These are phyloP conservation scores for Tridacna gigas DNA, from an alignment of 2,888 invertebrate genomes.

Conservation along the genomic window DNA sequence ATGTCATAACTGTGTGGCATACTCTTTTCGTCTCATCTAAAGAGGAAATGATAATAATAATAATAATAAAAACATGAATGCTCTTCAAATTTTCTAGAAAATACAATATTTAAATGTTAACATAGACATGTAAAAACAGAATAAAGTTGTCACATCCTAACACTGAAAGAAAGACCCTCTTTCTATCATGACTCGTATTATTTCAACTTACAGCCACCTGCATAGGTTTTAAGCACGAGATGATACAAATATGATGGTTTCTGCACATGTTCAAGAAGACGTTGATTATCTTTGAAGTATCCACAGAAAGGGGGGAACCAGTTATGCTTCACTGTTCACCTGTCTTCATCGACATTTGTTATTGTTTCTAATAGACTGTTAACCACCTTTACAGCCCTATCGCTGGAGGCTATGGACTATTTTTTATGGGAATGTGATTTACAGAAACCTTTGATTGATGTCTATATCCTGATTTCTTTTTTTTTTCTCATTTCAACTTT, in stretches of 20 bases:
- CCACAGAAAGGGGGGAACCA: not conserved
- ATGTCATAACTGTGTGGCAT: too few relatives aligned
- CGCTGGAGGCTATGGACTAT: not conserved
- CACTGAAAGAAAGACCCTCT: not conserved
- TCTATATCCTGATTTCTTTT: too few relatives aligned
- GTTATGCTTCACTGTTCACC: slow-evolving; percentile 18
- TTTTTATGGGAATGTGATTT: too few relatives aligned
- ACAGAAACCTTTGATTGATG: too few relatives aligned
- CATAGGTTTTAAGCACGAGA: slow-evolving; percentile 7
- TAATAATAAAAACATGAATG: too few relatives aligned
- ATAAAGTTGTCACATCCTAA: too few relatives aligned
- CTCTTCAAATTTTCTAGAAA: too few relatives aligned
- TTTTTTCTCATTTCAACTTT: too few relatives aligned
- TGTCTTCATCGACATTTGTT: slow-evolving; percentile 12
- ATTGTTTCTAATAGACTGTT: slow-evolving; percentile 21
- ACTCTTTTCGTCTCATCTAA: too few relatives aligned
- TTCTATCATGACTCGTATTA: not conserved
- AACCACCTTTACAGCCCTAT: slow-evolving; percentile 17
- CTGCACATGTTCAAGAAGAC: slow-evolving; percentile 24
- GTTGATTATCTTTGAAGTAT: slow-evolving; percentile 20
- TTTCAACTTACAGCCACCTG: not conserved
- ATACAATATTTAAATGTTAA: too few relatives aligned
- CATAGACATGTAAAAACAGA: too few relatives aligned
- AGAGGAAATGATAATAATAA: too few relatives aligned
- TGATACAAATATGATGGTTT: slow-evolving; percentile 22